Evolutionary conservation across 2,888 invertebrate genomes (phyloP).

Genomic region (Nipponacmea schrenckii): DNA sequence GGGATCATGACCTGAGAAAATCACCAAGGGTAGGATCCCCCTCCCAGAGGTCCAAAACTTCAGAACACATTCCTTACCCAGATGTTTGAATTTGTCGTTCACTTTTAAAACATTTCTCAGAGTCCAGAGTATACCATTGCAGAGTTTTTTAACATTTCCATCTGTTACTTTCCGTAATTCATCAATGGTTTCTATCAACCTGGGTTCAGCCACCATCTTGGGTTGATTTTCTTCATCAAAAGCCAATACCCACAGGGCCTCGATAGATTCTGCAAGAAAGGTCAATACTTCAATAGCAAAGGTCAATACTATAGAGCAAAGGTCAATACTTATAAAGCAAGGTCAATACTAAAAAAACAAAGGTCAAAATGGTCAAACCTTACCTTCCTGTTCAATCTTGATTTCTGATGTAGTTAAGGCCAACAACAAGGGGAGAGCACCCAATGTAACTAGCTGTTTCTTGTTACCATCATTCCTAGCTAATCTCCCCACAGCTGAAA

Average conservation of each 20-base stretch:
- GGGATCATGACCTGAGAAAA: no score
- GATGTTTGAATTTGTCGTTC: constrained; percentile 26
- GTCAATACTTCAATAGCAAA: no score
- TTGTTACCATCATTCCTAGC: constrained; percentile 50
- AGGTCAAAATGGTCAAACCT: background rate
- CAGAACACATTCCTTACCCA: constrained; percentile 30
- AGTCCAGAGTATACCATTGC: constrained; percentile 46
- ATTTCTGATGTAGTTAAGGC: constrained; percentile 28
- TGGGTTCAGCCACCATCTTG: constrained; percentile 37
- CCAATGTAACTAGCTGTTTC: constrained; percentile 37
- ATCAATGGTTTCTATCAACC: constrained; percentile 29
- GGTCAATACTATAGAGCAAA: no score
- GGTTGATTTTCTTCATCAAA: constrained; percentile 46
- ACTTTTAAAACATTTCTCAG: constrained; percentile 32
- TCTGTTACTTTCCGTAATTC: constrained; percentile 16
- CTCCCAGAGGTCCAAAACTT: no score
- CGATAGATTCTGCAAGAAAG: constrained; percentile 33
- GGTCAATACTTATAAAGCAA: no score
- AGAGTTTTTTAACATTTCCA: constrained; percentile 27
- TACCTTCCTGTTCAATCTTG: constrained; percentile 39
- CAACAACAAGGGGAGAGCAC: constrained; percentile 36
- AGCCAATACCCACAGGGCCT: constrained; percentile 42
- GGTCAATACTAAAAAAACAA: no score
- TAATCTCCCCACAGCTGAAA: constrained; percentile 37
- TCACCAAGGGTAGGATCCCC: no score